Evolutionary conservation across 2,888 invertebrate species (phyloP).

Genomic region (Synanthedon myopaeformis): DNA sequence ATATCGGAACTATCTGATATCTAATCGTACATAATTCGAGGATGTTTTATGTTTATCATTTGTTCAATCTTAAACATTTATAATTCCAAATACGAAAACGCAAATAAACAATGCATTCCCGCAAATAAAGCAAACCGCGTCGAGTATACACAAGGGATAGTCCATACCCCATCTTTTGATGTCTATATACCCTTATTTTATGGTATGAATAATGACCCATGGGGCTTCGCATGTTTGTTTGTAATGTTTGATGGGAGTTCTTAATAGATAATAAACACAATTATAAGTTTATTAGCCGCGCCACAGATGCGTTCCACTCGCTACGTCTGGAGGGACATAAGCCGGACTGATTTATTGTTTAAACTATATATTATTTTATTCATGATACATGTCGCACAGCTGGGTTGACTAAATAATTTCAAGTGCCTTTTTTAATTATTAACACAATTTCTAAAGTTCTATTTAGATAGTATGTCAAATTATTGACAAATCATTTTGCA

Average conservation of each 20-base stretch:
- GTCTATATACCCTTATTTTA: slow-evolving; percentile 3
- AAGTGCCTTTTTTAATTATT: too few relatives aligned
- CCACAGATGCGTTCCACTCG: slow-evolving; percentile 28
- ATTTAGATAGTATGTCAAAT: too few relatives aligned
- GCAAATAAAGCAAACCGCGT: neutral
- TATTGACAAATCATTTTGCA: too few relatives aligned
- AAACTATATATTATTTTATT: too few relatives aligned
- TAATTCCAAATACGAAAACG: neutral
- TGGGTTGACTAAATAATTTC: too few relatives aligned
- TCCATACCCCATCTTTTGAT: slow-evolving; percentile 6
- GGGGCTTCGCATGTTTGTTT: slow-evolving; percentile 9
- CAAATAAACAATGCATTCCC: neutral
- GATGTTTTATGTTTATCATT: too few relatives aligned
- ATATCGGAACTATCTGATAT: too few relatives aligned
- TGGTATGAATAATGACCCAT: neutral
- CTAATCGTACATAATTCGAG: too few relatives aligned
- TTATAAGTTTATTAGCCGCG: slow-evolving; percentile 52
- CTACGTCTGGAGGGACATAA: neutral
- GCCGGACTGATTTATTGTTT: too few relatives aligned
- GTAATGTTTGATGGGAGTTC: slow-evolving; percentile 3
- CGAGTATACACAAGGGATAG: neutral
- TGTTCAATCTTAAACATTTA: too few relatives aligned
- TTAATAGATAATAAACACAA: slow-evolving; percentile 52
- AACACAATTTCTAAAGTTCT: too few relatives aligned
- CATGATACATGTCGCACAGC: too few relatives aligned